Evolutionary conservation across 2,797 vertebrate species (phyloP).

Genomic region (Australoheros facetus): DNA sequence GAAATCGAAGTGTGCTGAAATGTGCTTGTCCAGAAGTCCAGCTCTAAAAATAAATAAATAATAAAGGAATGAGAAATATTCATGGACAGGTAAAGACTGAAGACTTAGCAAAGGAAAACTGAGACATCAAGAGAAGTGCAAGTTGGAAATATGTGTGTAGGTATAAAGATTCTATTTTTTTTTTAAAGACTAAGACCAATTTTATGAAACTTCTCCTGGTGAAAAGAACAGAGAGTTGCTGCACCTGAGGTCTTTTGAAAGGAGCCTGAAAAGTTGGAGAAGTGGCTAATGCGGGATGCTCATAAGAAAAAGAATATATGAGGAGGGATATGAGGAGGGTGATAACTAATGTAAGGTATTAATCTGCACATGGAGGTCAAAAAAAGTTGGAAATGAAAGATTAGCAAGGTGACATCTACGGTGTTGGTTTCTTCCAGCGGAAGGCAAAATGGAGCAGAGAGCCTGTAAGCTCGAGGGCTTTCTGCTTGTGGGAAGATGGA

Average conservation of each 20-base stretch:
- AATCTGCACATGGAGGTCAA: not conserved
- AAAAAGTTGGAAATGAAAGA: not conserved
- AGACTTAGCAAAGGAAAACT: slow-evolving; percentile 1
- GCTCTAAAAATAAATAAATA: not conserved
- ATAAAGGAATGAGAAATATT: not conserved
- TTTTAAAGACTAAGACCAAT: slow-evolving; percentile 25
- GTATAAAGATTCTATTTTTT: slow-evolving; percentile 1
- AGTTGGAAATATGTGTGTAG: not conserved
- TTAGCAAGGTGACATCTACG: not conserved
- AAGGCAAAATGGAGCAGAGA: slow-evolving; percentile 16
- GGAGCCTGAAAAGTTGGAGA: not conserved
- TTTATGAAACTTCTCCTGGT: slow-evolving; percentile 18
- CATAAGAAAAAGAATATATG: slow-evolving; percentile 2
- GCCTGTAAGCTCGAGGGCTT: slow-evolving; percentile 27
- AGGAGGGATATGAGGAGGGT: not conserved
- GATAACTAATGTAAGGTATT: not conserved
- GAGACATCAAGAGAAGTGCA: slow-evolving; percentile 5
- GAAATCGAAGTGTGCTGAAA: not conserved
- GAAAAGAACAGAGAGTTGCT: slow-evolving; percentile 8
- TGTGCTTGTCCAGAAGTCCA: not conserved
- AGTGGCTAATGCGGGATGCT: slow-evolving; percentile 23
- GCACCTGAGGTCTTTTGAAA: slow-evolving; percentile 42
- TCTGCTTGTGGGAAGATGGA: slow-evolving; percentile 15
- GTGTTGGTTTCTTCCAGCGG: not conserved
- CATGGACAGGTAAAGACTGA: not conserved